These are phyloP conservation scores for Pantherophis vulpinus DNA, from an alignment of 2,797 vertebrate species.

Conservation along the genomic window DNA sequence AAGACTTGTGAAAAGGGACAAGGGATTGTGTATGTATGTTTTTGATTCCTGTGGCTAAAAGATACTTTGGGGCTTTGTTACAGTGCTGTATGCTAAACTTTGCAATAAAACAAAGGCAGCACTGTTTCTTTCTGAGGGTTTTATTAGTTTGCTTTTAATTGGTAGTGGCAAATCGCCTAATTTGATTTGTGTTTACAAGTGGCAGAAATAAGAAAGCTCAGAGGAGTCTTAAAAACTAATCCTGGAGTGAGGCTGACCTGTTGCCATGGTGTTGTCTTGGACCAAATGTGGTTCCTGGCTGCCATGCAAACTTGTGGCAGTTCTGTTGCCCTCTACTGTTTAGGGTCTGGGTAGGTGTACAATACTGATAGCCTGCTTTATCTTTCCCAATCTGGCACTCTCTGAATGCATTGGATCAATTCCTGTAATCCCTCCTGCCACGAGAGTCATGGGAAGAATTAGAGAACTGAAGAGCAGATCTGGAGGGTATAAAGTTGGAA, in stretches of 20 bases:
- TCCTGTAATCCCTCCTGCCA: background rate
- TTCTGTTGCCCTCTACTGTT: background rate
- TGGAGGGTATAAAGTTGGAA: background rate
- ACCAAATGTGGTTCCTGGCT: background rate
- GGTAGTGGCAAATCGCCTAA: background rate
- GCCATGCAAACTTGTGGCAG: background rate
- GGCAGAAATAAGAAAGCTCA: background rate
- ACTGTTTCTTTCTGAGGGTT: background rate
- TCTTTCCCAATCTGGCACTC: background rate
- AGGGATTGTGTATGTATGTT: background rate
- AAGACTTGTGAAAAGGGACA: background rate
- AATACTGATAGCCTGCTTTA: background rate
- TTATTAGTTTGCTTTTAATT: background rate
- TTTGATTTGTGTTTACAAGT: slow-evolving; percentile 5
- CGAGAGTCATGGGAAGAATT: background rate
- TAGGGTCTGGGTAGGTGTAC: background rate
- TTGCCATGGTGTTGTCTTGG: slow-evolving; percentile 18
- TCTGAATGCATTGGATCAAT: background rate
- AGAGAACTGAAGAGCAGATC: background rate
- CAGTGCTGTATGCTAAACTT: background rate
- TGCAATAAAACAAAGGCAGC: accelerated
- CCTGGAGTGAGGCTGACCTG: background rate
- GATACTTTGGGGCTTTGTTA: background rate
- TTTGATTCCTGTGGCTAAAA: slow-evolving; percentile 4
- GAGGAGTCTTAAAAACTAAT: slow-evolving; percentile 1